Evolutionary conservation across 23 tunicate species (phyloP), one percentile per base, ranked within the genome.

Genomic region (Ciona savignyi): DNA sequence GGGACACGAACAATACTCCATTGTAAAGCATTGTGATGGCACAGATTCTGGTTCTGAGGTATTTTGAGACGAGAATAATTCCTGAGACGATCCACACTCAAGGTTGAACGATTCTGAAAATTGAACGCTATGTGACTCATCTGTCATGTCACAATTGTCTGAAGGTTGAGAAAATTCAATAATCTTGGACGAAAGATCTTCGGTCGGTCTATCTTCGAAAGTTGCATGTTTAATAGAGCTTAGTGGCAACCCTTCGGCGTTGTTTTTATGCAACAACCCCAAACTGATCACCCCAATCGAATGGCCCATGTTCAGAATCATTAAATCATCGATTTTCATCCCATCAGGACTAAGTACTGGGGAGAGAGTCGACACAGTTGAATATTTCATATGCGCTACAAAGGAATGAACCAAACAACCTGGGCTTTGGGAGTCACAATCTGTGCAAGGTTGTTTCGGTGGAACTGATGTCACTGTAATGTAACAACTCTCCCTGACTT

Each of bases 271-370:
- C 2, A 80, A 42, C 23, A 80, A 30, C 0, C 97, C 97, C 15
- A 87, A 27, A 69, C 97, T 84, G 22, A 85, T 71, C 9, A 91
- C 97, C 9, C 82, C 86, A 80, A 91, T 91, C 11, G 97, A 91
- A 80, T 91, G 86, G 28, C 91, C 91, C 80, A 91, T 84, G 72
- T 91, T 91, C 49, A 91, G 51, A 33, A 91, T 77, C 29, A 91
- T 60, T 15, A 91, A 33, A 24, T 72, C 78, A 72, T 91, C 83
- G 25, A 91, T 85, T 33, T 76, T 87, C 3, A 91, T 35, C 9
- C 97, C 83, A 34, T 68, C 67, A 31, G 82, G 29, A 71, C 71
- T 80, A 1, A 84, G 34, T 0, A 84, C 77, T 33, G 79, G 49
- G 27, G 82, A 27, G 0, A 30, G 56, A 27, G 97, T 64, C 28